These are phyloP conservation scores for Cariama cristata DNA, from an alignment of 2,113 vertebrate species.

Conservation along the genomic window DNA sequence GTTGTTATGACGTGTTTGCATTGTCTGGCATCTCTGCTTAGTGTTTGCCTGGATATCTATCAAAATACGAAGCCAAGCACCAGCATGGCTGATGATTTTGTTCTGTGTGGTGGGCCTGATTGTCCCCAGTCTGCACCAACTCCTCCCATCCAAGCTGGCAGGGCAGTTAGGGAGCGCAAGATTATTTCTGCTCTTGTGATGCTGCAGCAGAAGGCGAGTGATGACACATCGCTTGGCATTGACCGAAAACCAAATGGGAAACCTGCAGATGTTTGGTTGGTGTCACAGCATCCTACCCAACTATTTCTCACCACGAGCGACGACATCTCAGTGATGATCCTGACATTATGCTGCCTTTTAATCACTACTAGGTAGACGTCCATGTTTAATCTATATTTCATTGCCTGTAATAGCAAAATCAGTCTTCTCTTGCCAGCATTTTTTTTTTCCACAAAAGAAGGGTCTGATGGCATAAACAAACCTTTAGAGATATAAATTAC, in stretches of 20 bases:
- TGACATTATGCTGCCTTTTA: not conserved
- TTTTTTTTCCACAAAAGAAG: not conserved
- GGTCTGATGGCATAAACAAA: not conserved
- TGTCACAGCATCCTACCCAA: not conserved
- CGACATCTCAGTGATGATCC: not conserved
- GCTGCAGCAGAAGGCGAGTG: not conserved
- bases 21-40: not conserved
- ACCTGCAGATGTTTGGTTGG: slow-evolving; percentile 31
- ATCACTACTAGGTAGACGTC: not conserved
- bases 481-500: slow-evolving; percentile 24
- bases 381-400: not conserved
- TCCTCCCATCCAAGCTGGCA: not conserved
- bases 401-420: not conserved
- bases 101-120: not conserved
- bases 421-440: not conserved
- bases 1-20: not conserved
- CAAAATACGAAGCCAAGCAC: not conserved
- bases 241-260: not conserved
- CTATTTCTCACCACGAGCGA: not conserved
- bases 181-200: not conserved
- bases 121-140: not conserved
- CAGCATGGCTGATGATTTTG: not conserved
- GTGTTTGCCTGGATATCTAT: not conserved
- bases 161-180: not conserved
- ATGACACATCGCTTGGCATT: not conserved